A percentile compares a stretch with the other conserved stretches of the same genome.
Evolutionary conservation across 2,113 vertebrate species (phyloP).

Genomic region (Zosterops borbonicus): DNA sequence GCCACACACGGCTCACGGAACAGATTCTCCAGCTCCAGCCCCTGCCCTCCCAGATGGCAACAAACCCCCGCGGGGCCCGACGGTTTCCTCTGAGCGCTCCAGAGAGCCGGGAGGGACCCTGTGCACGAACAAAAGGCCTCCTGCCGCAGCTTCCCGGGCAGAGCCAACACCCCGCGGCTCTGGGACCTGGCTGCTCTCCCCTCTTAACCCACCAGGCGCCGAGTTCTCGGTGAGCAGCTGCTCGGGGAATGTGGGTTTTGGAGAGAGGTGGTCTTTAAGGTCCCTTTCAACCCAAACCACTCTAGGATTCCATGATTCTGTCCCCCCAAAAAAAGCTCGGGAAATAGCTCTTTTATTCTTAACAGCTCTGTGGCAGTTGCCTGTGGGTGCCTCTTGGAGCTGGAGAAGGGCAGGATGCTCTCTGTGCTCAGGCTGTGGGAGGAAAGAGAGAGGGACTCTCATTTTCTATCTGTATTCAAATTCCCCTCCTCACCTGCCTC

Average conservation of each 20-base stretch:
- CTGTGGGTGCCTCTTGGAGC: fast-evolving
- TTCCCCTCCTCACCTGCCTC: background rate
- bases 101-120: background rate
- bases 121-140: background rate
- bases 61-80: background rate
- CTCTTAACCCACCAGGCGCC: fast-evolving
- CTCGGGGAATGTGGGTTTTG: background rate
- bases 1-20: background rate
- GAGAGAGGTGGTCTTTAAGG: background rate
- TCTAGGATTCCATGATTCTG: background rate
- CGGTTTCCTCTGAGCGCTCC: background rate
- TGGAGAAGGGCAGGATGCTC: background rate
- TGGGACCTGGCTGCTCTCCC: background rate
- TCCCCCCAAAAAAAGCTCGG: background rate
- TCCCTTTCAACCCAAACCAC: background rate
- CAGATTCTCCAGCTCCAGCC: background rate
- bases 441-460: background rate
- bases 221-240: background rate
- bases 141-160: background rate
- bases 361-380: background rate
- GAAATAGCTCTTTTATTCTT: background rate
- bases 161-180: background rate
- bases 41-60: background rate
- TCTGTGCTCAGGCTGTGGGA: background rate
- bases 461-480: background rate